Evolutionary conservation across 2,888 invertebrate species (phyloP).

Genomic region (Drosophila pegasa): DNA sequence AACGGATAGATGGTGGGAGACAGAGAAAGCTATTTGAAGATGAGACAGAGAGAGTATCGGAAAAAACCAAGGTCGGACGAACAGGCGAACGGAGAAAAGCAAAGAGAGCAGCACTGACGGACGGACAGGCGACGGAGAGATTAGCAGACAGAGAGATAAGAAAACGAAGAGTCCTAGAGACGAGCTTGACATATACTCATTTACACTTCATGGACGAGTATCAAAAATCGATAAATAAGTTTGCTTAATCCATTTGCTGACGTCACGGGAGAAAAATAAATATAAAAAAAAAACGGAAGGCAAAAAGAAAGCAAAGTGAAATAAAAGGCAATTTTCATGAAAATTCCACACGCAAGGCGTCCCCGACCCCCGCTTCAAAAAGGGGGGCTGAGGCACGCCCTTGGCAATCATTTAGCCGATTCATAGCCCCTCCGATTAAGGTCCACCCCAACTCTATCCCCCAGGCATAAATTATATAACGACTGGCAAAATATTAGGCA

Average conservation of each 20-base stretch:
- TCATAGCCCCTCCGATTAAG: background rate
- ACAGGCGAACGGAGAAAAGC: too few species aligned
- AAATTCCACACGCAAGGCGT: slow-evolving; percentile 56
- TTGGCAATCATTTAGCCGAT: slow-evolving; percentile 31
- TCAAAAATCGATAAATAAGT: slow-evolving; percentile 69
- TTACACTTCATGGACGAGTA: background rate
- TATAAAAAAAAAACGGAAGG: slow-evolving; percentile 2
- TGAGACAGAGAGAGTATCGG: too few species aligned
- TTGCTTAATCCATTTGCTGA: slow-evolving; percentile 67
- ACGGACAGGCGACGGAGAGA: too few species aligned
- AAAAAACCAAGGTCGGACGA: too few species aligned
- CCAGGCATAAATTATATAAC: slow-evolving; percentile 53
- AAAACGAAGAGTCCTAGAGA: background rate
- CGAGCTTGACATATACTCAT: background rate
- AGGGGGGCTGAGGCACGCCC: slow-evolving; percentile 7
- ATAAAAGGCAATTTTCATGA: slow-evolving; percentile 55
- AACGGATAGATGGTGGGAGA: too few species aligned
- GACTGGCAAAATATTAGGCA: slow-evolving; percentile 40
- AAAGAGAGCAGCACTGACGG: too few species aligned
- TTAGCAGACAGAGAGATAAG: too few species aligned
- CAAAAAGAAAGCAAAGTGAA: slow-evolving; percentile 36
- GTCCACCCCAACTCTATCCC: background rate
- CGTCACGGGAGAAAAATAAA: slow-evolving; percentile 28
- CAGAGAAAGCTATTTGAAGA: too few species aligned
- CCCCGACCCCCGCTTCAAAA: background rate